Evolutionary conservation across 2,113 vertebrate species (phyloP).

Genomic region (Corythoichthys intestinalis): DNA sequence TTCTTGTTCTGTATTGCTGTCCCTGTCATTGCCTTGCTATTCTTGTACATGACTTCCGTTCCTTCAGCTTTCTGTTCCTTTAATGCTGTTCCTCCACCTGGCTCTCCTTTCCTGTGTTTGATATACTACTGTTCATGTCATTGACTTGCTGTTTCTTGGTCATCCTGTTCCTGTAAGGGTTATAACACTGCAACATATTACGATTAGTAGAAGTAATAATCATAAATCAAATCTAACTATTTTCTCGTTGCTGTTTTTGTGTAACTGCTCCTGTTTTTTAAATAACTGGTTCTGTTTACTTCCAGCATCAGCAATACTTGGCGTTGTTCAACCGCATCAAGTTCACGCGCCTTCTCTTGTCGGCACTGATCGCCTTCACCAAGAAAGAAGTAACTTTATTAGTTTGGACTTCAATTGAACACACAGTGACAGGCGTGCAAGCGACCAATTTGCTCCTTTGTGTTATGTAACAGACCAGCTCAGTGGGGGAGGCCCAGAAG

Average conservation of each 20-base stretch:
- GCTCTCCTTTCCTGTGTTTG: background rate
- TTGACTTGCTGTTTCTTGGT: background rate
- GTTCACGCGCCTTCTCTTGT: constrained; percentile 87
- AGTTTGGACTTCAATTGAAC: background rate
- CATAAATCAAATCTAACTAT: background rate
- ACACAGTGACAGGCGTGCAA: background rate
- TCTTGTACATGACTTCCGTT: background rate
- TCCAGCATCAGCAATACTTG: constrained; percentile 87
- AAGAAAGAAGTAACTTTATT: constrained; percentile 84
- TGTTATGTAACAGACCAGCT: constrained; percentile 78
- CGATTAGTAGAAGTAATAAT: no score
- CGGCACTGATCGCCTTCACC: constrained; percentile 89
- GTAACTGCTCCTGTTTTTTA: background rate
- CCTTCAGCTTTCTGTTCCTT: background rate
- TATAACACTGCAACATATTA: no score
- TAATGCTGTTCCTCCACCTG: background rate
- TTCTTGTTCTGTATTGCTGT: background rate
- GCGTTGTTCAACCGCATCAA: constrained; percentile 93
- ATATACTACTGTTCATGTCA: background rate
- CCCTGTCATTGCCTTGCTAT: no score
- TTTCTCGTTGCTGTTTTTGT: constrained; percentile 9
- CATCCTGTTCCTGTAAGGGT: background rate
- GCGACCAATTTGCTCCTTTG: background rate
- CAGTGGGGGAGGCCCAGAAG: constrained; percentile 95
- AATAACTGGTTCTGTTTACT: constrained; percentile 10